phyloP scores from a whole-genome alignment of 2,888 invertebrate genomes.

The Phortica magna region DNA sequence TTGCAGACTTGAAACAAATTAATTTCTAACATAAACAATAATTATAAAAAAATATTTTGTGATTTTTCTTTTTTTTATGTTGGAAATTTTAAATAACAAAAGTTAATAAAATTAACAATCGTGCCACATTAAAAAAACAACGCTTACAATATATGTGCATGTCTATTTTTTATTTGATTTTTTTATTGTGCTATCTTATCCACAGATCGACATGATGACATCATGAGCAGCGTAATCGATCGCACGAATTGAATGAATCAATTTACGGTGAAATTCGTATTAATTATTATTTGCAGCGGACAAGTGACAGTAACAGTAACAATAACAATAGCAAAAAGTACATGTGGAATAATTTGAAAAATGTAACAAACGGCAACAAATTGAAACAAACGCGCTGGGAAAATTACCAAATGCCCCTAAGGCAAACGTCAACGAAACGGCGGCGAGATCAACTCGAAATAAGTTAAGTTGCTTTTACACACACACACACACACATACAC shows the following conservation, averaged over 20 bases:
- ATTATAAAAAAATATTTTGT: no score
- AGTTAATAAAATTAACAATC: neutral
- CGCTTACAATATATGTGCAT: no score
- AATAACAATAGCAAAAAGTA: neutral
- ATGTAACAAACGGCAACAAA: neutral
- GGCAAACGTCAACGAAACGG: neutral
- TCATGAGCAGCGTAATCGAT: constrained; percentile 63
- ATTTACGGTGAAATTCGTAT: constrained; percentile 16
- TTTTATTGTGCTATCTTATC: constrained; percentile 4
- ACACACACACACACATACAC: no score
- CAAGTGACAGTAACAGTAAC: neutral
- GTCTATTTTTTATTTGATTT: neutral
- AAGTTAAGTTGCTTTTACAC: neutral
- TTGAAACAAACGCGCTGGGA: constrained; percentile 10
- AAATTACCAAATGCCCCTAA: constrained; percentile 2
- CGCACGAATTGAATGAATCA: constrained; percentile 56
- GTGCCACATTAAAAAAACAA: no score
- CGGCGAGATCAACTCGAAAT: neutral
- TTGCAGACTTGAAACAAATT: no score
- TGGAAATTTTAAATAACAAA: neutral
- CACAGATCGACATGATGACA: constrained; percentile 48
- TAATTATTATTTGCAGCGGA: neutral
- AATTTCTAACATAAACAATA: no score
- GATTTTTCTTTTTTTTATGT: neutral
- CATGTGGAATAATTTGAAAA: neutral